Evolutionary conservation across 2,888 invertebrate genomes (phyloP), one percentile per base, ranked within the genome.

Genomic region (Hecatera dysodea): DNA sequence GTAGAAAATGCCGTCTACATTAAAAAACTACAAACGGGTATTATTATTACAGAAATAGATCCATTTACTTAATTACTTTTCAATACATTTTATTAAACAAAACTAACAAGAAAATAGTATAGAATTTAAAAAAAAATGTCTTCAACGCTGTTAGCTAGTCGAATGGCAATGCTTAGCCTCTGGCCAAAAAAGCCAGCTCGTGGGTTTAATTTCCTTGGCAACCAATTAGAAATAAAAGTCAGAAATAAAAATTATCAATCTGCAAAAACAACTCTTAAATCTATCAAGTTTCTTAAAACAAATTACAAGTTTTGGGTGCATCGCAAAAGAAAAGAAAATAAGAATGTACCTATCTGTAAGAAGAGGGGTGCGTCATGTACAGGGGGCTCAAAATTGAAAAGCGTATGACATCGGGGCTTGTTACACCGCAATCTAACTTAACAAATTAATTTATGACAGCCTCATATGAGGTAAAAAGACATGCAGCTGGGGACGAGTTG

Each of bases 381-480:
- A 92, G 85, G 78, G 84, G 70, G 68, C 81, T 85, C 81, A 80
- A 90, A 90, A 91, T 90, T 92, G 90, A 89, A 89, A 89, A 87
- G 86, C 87, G 86, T 86, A 86, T 87, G 83, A 83, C 83, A 85
- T 86, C 84, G 78, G 82, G 82, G 86, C 87, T 83, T 75, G 72
- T 72, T 73, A 80, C 85, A 81, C 64, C 90, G 90, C 91, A 93
- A 94, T 94, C 89, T 93, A 93, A 94, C 93, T 94, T 94, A 87
- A 87, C 87, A 93, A 94, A 94, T 94, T 94, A 94, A 93, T 93
- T 92, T 93, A 93, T 91, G 91, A 92, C 86, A 88, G 88, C 86
- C n/a, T n/a, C 88, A 83, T 59, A 67, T 80, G 76, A 80, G 61
- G 64, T 75, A 50, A 53, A 50, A 52, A 52, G 17, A 50, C n/a